Conservation (phyloP, 1,140 invertebrate species). For the Drosophila erecta region DNA sequence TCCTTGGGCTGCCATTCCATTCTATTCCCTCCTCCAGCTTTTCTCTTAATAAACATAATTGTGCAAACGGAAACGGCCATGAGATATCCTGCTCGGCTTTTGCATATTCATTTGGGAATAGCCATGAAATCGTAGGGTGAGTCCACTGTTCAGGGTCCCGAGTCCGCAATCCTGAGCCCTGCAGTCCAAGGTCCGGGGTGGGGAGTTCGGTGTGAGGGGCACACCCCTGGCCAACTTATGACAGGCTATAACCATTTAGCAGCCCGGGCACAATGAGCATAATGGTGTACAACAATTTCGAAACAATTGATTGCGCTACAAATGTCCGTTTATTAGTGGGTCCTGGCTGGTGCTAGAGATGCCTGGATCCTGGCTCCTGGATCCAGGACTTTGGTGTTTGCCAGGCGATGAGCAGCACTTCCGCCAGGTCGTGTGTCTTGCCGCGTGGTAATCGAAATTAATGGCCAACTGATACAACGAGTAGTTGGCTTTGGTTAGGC, state of each 20-base stretch:
- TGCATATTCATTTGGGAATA: slow-evolving; percentile 83
- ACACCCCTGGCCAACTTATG: slow-evolving; percentile 69
- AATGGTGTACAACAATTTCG: slow-evolving; percentile 80
- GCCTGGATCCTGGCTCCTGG: slow-evolving; percentile 12
- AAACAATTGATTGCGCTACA: slow-evolving; percentile 83
- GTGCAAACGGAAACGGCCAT: slow-evolving; percentile 78
- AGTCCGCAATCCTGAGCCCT: not conserved
- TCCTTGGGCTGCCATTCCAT: slow-evolving; percentile 1
- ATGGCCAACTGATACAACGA: slow-evolving; percentile 71
- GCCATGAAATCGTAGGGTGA: not conserved
- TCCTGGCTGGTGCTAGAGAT: slow-evolving; percentile 26
- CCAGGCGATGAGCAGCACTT: slow-evolving; percentile 58
- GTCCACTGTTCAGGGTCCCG: not conserved
- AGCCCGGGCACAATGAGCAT: slow-evolving; percentile 67
- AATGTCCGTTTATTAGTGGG: slow-evolving; percentile 79
- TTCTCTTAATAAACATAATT: slow-evolving; percentile 81
- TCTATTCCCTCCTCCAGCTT: slow-evolving; percentile 23
- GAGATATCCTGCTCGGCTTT: slow-evolving; percentile 76
- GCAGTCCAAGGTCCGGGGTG: not conserved
- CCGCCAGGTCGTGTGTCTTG: slow-evolving; percentile 77
- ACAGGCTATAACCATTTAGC: slow-evolving; percentile 82
- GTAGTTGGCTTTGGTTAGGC: slow-evolving; percentile 47
- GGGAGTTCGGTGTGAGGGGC: not conserved
- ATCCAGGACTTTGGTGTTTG: slow-evolving; percentile 26
- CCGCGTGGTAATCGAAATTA: slow-evolving; percentile 82